A percentile compares a stretch with the other conserved stretches of the same genome.
phyloP scores from a whole-genome alignment of 2,113 vertebrate species.

The Mola mola region DNA sequence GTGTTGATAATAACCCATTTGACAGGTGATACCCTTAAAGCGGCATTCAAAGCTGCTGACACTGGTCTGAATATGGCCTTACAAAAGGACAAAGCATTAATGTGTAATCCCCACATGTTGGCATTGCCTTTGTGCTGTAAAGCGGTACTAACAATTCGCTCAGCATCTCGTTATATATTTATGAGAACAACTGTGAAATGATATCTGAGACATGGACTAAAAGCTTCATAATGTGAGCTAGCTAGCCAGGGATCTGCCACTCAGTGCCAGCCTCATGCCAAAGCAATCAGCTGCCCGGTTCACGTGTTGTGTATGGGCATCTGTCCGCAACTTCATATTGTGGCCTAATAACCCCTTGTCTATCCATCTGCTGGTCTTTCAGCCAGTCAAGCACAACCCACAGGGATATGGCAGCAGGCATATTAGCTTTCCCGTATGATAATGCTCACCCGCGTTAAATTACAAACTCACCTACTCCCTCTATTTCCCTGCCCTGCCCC shows the following conservation, averaged over 20 bases:
- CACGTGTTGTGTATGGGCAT: conserved; percentile 9
- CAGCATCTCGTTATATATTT: conserved; percentile 32
- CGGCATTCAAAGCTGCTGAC: too few relatives aligned
- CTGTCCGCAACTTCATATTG: conserved; percentile 26
- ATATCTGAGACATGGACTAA: conserved; percentile 29
- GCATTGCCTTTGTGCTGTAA: conserved; percentile 10
- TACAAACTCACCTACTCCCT: conserved; percentile 34
- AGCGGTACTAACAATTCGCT: conserved; percentile 17
- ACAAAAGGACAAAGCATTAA: background rate
- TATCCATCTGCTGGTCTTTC: conserved; percentile 27
- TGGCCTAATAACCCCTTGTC: conserved; percentile 25
- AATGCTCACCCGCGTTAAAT: conserved; percentile 61
- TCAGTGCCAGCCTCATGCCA: conserved; percentile 5
- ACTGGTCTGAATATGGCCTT: too few relatives aligned
- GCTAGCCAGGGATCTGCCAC: conserved; percentile 7
- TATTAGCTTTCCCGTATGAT: conserved; percentile 43
- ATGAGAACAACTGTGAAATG: conserved; percentile 27
- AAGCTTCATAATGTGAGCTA: background rate
- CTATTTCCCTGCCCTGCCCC: background rate
- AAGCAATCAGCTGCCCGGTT: conserved; percentile 1
- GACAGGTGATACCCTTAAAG: too few relatives aligned
- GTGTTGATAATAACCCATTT: too few relatives aligned
- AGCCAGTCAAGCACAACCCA: conserved; percentile 7
- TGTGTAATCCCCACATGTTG: conserved; percentile 4
- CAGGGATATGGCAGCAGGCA: conserved; percentile 25